phyloP scores from a whole-genome alignment of 1,140 invertebrate species.

The Lasioglossum albipes region DNA sequence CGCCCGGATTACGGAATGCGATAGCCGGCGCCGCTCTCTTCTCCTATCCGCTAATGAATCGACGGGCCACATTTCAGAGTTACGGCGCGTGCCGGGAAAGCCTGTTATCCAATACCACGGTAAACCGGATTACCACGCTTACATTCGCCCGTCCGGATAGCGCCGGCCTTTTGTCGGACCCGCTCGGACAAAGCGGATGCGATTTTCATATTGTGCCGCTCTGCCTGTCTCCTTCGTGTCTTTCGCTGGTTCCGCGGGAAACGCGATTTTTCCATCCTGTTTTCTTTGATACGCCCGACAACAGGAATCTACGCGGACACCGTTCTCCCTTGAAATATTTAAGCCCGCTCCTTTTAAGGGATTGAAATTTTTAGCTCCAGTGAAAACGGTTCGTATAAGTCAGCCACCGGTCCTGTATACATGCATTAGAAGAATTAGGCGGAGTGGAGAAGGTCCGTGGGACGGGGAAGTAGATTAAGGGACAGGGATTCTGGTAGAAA shows the following conservation, averaged over 20 bases:
- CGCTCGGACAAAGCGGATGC: background rate
- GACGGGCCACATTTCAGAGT: constrained; percentile 62
- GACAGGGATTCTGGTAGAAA: background rate
- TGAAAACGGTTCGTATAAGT: background rate
- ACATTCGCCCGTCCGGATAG: constrained; percentile 1
- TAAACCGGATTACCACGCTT: constrained; percentile 38
- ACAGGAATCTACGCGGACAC: too few species aligned
- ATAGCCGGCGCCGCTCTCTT: constrained; percentile 31
- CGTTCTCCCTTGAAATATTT: too few species aligned
- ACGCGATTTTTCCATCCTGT: background rate
- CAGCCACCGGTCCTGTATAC: background rate
- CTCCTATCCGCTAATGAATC: constrained; percentile 59
- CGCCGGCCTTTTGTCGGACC: constrained; percentile 8
- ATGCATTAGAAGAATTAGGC: background rate
- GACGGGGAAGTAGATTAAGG: too few species aligned
- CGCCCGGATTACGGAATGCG: constrained; percentile 54
- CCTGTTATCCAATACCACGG: constrained; percentile 32
- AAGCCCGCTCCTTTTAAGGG: too few species aligned
- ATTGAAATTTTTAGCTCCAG: background rate
- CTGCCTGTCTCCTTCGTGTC: too few species aligned
- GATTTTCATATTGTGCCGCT: constrained; percentile 11
- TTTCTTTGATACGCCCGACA: too few species aligned
- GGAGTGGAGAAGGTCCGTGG: background rate
- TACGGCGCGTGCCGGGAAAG: constrained; percentile 32
- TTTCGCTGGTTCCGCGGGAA: too few species aligned